A percentile compares a stretch with the other conserved stretches of the same genome.
phyloP scores from a whole-genome alignment of 2,113 vertebrate genomes.

The Pluvialis apricaria region DNA sequence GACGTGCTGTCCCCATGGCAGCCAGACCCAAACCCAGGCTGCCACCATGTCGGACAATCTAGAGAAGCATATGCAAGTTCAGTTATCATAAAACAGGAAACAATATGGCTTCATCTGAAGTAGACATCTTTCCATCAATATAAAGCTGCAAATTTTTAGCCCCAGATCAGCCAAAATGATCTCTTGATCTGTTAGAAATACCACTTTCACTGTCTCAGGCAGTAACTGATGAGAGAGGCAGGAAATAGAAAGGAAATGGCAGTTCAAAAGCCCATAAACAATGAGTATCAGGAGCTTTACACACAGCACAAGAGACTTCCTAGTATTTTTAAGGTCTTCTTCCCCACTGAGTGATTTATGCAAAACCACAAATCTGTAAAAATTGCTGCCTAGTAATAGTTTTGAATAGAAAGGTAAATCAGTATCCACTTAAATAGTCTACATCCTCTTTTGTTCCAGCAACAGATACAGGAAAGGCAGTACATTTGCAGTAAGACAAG shows the following conservation, averaged over 20 bases:
- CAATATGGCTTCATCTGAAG: background rate
- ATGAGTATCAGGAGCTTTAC: background rate
- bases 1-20: slow-evolving; percentile 94
- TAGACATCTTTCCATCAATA: background rate
- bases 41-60: slow-evolving; percentile 98
- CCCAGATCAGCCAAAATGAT: background rate
- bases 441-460: background rate
- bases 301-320: background rate
- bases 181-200: background rate
- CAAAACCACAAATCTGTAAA: background rate
- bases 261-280: background rate
- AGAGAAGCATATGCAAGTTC: background rate
- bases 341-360: background rate
- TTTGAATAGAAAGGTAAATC: background rate
- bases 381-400: background rate
- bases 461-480: background rate
- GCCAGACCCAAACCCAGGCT: slow-evolving; percentile 93
- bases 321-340: background rate
- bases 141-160: background rate
- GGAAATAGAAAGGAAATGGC: background rate
- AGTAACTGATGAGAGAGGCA: background rate
- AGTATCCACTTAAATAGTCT: background rate
- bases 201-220: background rate
- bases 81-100: background rate
- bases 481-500: background rate